Evolutionary conservation across 2,113 vertebrate genomes (phyloP).

Genomic region (Genyomyrus donnyi): DNA sequence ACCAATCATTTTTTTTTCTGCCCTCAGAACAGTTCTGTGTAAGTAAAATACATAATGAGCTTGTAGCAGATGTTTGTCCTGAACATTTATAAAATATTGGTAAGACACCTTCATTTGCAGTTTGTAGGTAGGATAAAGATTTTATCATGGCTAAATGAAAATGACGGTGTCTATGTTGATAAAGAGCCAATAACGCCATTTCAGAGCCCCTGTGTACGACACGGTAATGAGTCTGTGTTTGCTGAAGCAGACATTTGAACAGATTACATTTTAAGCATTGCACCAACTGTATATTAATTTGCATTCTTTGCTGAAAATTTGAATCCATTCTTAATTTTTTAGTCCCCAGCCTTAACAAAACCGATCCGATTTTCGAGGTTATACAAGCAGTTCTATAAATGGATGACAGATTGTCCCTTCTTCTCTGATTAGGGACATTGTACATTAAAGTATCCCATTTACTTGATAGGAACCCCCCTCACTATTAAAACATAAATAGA

Average conservation of each 20-base stretch:
- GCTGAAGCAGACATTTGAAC: constrained; percentile 37
- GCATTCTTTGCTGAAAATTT: not conserved
- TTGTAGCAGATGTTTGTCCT: not conserved
- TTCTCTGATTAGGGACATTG: not conserved
- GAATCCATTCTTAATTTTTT: not conserved
- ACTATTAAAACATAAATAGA: not conserved
- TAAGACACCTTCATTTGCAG: constrained; percentile 25
- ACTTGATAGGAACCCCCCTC: not conserved
- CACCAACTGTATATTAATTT: not conserved
- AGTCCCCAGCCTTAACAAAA: not conserved
- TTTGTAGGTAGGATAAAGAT: constrained; percentile 38
- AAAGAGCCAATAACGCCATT: constrained; percentile 39
- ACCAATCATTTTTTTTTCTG: too few relatives aligned
- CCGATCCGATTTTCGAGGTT: not conserved
- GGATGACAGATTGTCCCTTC: not conserved
- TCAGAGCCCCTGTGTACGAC: constrained; percentile 47
- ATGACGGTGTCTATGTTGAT: constrained; percentile 42
- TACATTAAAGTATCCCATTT: not conserved
- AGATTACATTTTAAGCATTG: not conserved
- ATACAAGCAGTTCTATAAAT: not conserved
- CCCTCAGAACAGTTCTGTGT: too few relatives aligned
- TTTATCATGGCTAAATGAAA: constrained; percentile 42
- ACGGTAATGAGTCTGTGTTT: constrained; percentile 44
- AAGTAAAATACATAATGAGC: too few relatives aligned
- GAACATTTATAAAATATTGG: not conserved